Conservation (phyloP, 2,888 invertebrate genomes). For the Emesis russula region DNA sequence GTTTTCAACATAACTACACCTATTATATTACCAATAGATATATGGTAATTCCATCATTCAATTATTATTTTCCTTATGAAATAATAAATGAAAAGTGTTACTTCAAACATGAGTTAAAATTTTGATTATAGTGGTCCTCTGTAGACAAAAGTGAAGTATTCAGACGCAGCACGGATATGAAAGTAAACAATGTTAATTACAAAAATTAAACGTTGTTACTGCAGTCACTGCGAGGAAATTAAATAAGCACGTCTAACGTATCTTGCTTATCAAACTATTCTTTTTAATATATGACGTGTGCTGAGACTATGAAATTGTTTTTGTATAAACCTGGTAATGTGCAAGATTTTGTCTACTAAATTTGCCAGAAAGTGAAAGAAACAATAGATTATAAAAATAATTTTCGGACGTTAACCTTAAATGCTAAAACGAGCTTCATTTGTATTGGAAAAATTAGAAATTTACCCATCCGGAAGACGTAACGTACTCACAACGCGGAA, state of each 20-base stretch:
- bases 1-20: too few species aligned
- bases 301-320: background rate
- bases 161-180: background rate
- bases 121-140: too few species aligned
- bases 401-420: background rate
- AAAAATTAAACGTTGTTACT: constrained; percentile 93
- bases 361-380: background rate
- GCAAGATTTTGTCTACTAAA: background rate
- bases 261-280: constrained; percentile 89
- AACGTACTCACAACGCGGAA: background rate
- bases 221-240: constrained; percentile 93
- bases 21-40: too few species aligned
- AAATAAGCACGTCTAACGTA: constrained; percentile 91
- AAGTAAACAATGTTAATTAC: constrained; percentile 88
- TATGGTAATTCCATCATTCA: too few species aligned
- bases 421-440: background rate
- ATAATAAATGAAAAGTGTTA: too few species aligned
- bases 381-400: background rate
- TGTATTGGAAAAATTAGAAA: background rate
- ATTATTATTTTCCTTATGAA: too few species aligned
- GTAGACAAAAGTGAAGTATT: background rate
- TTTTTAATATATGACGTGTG: constrained; percentile 85
- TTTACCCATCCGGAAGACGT: background rate
- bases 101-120: too few species aligned
- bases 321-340: too few species aligned